Conservation (phyloP, 2,797 vertebrate species). For the Delichon dasypus region DNA sequence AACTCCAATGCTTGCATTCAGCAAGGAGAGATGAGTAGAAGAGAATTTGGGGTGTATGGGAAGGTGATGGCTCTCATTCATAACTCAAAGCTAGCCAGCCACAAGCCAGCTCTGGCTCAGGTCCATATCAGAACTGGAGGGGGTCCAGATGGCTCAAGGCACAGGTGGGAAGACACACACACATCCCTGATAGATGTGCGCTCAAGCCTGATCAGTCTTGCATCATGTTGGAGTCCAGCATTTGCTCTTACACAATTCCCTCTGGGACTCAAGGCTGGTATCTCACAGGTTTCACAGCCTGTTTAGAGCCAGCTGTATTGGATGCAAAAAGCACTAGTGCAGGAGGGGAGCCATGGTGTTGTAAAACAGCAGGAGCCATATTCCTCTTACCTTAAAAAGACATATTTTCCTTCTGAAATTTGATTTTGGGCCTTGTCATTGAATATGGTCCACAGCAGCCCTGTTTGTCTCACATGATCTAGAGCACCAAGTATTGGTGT, state of each 20-base stretch:
- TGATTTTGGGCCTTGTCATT: not conserved
- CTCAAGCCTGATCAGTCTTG: not conserved
- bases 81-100: not conserved
- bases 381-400: not conserved
- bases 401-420: not conserved
- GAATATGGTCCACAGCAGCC: not conserved
- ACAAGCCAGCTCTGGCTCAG: not conserved
- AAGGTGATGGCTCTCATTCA: not conserved
- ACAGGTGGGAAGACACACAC: not conserved
- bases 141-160: not conserved
- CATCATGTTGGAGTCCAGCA: not conserved
- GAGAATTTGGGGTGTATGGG: not conserved
- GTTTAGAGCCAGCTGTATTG: not conserved
- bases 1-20: not conserved
- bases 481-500: not conserved
- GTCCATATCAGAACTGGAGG: not conserved
- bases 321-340: not conserved
- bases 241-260: not conserved
- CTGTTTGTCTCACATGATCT: not conserved
- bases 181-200: not conserved
- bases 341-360: not conserved
- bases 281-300: not conserved
- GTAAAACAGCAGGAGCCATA: not conserved
- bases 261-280: not conserved
- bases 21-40: not conserved